Conservation (phyloP, 1,140 invertebrate species). For the Bursaphelenchus mucronatus region DNA sequence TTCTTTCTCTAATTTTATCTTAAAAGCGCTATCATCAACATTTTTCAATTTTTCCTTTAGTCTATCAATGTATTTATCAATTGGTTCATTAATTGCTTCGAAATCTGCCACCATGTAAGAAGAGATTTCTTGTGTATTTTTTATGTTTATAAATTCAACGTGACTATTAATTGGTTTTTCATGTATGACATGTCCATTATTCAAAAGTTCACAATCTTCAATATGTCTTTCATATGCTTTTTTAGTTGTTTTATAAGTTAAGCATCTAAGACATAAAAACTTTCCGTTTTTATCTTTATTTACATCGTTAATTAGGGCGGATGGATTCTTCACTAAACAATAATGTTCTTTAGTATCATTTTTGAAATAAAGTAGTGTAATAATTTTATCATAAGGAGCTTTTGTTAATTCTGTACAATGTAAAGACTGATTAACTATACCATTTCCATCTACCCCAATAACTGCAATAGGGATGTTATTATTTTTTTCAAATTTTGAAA, state of each 20-base stretch:
- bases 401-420: slow-evolving; percentile 4
- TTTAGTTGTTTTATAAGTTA: not conserved
- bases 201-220: no score
- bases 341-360: not conserved
- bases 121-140: not conserved
- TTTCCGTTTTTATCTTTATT: not conserved
- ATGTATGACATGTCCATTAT: not conserved
- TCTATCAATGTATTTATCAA: slow-evolving; percentile 12
- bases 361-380: not conserved
- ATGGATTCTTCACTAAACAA: not conserved
- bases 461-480: not conserved
- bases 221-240: slow-evolving; percentile 4
- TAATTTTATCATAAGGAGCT: not conserved
- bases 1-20: no score
- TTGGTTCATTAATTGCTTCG: slow-evolving; percentile 6
- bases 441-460: not conserved
- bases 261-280: not conserved
- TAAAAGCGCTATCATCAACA: no score
- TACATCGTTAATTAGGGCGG: not conserved
- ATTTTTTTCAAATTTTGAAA: not conserved
- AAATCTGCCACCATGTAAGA: slow-evolving; percentile 26
- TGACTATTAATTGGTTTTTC: not conserved
- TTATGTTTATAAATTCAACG: not conserved
- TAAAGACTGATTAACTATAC: no score
- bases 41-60: no score